Base-by-base conservation (phyloP, 2,888 invertebrate genomes). In the Leucophenga maculata region DNA sequence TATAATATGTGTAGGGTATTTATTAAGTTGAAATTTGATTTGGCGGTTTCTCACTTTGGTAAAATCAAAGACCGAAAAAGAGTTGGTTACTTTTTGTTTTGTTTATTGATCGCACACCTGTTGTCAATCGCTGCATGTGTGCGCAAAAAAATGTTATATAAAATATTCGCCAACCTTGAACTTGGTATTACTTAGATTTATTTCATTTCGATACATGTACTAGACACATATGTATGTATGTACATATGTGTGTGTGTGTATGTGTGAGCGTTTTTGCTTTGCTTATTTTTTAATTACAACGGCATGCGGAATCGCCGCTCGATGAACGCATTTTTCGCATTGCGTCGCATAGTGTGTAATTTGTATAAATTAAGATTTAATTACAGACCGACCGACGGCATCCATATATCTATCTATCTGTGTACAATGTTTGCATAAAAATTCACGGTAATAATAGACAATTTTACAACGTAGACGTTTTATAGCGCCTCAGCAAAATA, bases 271-370 rank as follows among this genome's bases (percentile, higher is more conserved):
- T 39, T 60, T 39, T 48, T 64, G 20, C n/a, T 64, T 39, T 16
- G 11, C n/a, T 32, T 60, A n/a, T 60, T 60, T 44, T 64, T 44
- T 60, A 44, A 48, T n/a, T 22, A 64, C 48, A 46, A 46, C 11
- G 46, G 62, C 62, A 64, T 64, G 62, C 62, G 62, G 62, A 64
- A 64, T 64, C 26, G n/a, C 44, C 11, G 22, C 26, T 44, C 20
- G 55, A 26, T 59, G 32, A 77, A 75, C 74, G 74, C 78, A 83
- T 82, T 83, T 73, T 74, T 83, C 65, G 72, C 75, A 83, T 83
- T 74, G 72, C 75, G 72, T 68, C 71, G 70, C 70, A 74, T 83
- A 79, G 81, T 83, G 80, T 80, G 79, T 73, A 79, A 83, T 79
- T 80, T 75, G 80, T 82, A 82, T 82, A 75, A 80, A 82, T 81